These are phyloP conservation scores for Agapornis canus DNA, from an alignment of 2,797 vertebrate genomes.

Conservation along the genomic window DNA sequence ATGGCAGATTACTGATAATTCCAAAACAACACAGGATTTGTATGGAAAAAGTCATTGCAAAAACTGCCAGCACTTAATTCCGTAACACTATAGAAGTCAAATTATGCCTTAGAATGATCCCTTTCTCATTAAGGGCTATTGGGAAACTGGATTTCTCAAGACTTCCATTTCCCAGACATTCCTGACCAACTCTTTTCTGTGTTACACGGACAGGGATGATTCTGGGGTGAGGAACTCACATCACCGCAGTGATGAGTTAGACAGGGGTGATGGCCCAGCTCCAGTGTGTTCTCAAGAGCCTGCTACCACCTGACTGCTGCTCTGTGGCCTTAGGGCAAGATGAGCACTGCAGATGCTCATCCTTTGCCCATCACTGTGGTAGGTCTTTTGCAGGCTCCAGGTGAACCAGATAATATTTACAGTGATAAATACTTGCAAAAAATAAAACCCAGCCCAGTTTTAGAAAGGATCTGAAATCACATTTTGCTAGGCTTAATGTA, in stretches of 20 bases:
- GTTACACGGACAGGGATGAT: background rate
- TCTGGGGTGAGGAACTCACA: background rate
- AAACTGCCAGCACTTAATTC: background rate
- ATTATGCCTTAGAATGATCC: background rate
- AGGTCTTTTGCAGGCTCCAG: slow-evolving; percentile 31
- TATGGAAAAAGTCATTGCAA: background rate
- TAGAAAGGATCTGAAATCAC: background rate
- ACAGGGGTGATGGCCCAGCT: background rate
- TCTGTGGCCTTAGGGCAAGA: background rate
- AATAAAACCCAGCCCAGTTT: background rate
- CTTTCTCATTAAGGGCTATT: background rate
- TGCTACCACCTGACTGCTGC: slow-evolving; percentile 1
- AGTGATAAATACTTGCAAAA: background rate
- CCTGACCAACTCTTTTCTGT: background rate
- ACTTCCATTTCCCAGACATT: background rate
- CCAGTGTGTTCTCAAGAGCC: background rate
- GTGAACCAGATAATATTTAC: background rate
- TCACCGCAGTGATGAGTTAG: background rate
- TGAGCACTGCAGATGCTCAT: slow-evolving; percentile 30
- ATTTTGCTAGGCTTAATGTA: background rate
- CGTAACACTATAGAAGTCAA: background rate
- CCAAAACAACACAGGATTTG: background rate
- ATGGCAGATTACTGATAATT: background rate
- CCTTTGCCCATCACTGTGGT: slow-evolving; percentile 19
- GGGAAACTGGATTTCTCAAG: background rate